phyloP scores from a whole-genome alignment of 1,140 invertebrate genomes.

The Vanessa atalanta region DNA sequence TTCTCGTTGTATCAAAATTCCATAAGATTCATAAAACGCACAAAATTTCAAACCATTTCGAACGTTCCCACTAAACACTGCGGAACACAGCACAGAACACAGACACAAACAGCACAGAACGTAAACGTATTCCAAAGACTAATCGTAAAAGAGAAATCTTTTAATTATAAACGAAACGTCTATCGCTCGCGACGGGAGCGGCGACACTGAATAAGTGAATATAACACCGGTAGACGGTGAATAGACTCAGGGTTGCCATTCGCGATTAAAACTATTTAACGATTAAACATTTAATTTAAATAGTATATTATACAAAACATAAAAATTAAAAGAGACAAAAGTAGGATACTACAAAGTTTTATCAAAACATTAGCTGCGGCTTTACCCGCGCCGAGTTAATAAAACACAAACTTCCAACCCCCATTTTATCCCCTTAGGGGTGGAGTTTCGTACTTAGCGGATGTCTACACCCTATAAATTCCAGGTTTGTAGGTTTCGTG shows the following conservation, averaged over 20 bases:
- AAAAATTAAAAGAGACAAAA: too few species aligned
- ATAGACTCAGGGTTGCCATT: conserved; percentile 9
- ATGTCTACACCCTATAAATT: too few species aligned
- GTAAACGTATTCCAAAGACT: conserved; percentile 4
- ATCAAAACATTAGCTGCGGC: too few species aligned
- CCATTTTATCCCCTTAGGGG: too few species aligned
- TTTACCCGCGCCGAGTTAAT: too few species aligned
- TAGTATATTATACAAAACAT: too few species aligned
- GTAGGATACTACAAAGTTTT: too few species aligned
- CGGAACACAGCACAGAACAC: conserved; percentile 1
- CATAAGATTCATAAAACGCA: not conserved
- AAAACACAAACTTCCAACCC: too few species aligned
- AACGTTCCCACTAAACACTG: not conserved
- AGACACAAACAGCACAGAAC: conserved; percentile 15
- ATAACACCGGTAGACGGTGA: not conserved
- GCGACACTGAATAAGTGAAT: conserved; percentile 14
- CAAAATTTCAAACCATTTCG: not conserved
- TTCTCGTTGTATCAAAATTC: not conserved
- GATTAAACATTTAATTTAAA: too few species aligned
- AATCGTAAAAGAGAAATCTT: conserved; percentile 25
- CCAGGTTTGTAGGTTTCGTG: too few species aligned
- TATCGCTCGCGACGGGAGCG: conserved; percentile 18
- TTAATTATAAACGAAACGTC: conserved; percentile 1
- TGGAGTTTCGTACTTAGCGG: too few species aligned
- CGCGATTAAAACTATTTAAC: too few species aligned